These are phyloP conservation scores for Microtus montanus DNA, from an alignment of 2,113 vertebrate genomes.

Conservation along the genomic window DNA sequence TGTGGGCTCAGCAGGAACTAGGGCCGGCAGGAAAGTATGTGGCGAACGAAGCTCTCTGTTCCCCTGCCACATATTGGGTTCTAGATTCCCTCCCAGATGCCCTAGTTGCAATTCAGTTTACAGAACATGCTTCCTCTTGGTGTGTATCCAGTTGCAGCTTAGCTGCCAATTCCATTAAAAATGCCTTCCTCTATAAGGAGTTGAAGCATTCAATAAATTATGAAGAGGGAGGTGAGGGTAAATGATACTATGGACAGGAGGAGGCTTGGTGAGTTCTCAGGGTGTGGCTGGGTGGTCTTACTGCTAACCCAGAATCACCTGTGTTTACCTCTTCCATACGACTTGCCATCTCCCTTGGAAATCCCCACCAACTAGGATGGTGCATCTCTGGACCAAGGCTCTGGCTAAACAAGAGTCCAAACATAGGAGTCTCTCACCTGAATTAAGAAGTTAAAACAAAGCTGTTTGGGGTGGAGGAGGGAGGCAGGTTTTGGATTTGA, in stretches of 20 bases:
- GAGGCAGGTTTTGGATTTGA: constrained; percentile 12
- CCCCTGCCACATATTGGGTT: constrained; percentile 39
- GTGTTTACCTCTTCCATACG: neutral
- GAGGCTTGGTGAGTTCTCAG: neutral
- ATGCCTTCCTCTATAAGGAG: neutral
- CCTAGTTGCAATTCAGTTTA: neutral
- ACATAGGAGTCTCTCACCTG: neutral
- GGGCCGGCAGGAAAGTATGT: neutral
- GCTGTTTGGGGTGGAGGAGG: neutral
- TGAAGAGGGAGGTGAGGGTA: neutral
- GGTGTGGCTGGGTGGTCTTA: neutral
- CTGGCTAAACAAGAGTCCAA: neutral
- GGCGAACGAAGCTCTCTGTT: constrained; percentile 43
- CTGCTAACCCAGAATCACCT: neutral
- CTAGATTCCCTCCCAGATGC: constrained; percentile 58
- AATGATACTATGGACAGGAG: neutral
- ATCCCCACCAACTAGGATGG: neutral
- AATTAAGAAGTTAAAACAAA: constrained; percentile 41
- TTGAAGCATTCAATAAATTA: neutral
- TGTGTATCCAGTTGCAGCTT: constrained; percentile 28
- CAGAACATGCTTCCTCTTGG: constrained; percentile 31
- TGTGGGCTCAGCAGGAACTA: neutral
- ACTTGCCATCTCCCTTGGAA: constrained; percentile 11
- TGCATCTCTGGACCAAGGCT: neutral
- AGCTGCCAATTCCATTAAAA: neutral